phyloP scores from a whole-genome alignment of 1,140 invertebrate genomes.

The Adelges cooleyi region DNA sequence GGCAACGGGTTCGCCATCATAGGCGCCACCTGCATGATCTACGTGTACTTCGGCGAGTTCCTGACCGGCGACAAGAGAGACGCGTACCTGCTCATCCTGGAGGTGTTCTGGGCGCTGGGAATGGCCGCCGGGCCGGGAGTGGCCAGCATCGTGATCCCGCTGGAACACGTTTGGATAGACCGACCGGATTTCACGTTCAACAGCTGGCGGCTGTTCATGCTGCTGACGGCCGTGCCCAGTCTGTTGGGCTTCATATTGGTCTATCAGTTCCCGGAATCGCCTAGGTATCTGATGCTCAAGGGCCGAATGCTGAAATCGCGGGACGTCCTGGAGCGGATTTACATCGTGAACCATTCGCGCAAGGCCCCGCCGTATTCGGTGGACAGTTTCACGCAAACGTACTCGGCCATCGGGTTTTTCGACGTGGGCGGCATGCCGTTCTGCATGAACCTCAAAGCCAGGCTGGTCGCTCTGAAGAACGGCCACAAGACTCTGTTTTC shows the following conservation, averaged over 20 bases:
- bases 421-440: background rate
- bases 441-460: background rate
- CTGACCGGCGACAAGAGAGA: background rate
- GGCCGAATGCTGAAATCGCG: background rate
- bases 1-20: slow-evolving; percentile 18
- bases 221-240: background rate
- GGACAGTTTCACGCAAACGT: background rate
- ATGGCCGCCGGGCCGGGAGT: background rate
- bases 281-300: background rate
- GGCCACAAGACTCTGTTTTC: background rate
- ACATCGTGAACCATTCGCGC: background rate
- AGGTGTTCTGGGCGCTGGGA: slow-evolving; percentile 5
- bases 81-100: background rate
- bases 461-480: background rate
- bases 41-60: slow-evolving; percentile 9
- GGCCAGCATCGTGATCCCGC: background rate
- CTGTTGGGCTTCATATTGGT: background rate
- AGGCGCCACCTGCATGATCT: slow-evolving; percentile 2
- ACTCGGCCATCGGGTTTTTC: background rate
- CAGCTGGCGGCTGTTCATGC: background rate
- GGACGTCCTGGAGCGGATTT: background rate
- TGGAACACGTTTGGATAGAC: background rate
- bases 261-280: background rate
- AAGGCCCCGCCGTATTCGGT: background rate
- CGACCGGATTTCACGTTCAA: background rate